These are phyloP conservation scores for Lithosia quadra DNA, from an alignment of 2,888 invertebrate genomes.

Conservation along the genomic window DNA sequence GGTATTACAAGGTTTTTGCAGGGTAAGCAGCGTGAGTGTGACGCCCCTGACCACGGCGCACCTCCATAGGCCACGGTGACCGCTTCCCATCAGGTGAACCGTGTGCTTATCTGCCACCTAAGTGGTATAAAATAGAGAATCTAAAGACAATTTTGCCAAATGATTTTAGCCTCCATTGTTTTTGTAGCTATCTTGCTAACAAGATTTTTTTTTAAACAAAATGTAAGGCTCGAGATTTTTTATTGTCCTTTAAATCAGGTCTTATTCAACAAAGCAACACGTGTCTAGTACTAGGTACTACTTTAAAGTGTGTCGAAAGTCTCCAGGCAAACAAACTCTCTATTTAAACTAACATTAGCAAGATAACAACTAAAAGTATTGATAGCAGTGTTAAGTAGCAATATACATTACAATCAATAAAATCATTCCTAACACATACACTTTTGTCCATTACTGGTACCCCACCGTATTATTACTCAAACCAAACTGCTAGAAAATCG, in stretches of 20 bases:
- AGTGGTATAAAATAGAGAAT: too few relatives aligned
- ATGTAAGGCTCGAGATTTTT: too few relatives aligned
- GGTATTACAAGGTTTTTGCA: too few relatives aligned
- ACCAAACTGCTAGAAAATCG: conserved; percentile 13
- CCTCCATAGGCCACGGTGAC: too few relatives aligned
- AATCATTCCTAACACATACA: conserved; percentile 8
- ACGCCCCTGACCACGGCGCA: too few relatives aligned
- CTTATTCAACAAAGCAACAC: not conserved
- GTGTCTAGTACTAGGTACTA: not conserved
- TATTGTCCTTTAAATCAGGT: not conserved
- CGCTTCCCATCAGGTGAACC: too few relatives aligned
- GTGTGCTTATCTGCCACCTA: too few relatives aligned
- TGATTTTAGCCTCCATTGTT: too few relatives aligned
- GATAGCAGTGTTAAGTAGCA: not conserved
- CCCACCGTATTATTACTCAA: conserved; percentile 7
- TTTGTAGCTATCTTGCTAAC: too few relatives aligned
- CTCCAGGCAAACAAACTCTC: not conserved
- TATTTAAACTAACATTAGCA: conserved; percentile 9
- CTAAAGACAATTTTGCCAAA: too few relatives aligned
- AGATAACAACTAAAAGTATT: not conserved
- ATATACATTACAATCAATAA: conserved; percentile 4
- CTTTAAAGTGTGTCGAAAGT: not conserved
- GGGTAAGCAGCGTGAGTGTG: too few relatives aligned
- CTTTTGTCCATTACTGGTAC: conserved; percentile 9
- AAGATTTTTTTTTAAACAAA: too few relatives aligned